Conservation (phyloP, 2,888 invertebrate species). For the Anticlea derivata region DNA sequence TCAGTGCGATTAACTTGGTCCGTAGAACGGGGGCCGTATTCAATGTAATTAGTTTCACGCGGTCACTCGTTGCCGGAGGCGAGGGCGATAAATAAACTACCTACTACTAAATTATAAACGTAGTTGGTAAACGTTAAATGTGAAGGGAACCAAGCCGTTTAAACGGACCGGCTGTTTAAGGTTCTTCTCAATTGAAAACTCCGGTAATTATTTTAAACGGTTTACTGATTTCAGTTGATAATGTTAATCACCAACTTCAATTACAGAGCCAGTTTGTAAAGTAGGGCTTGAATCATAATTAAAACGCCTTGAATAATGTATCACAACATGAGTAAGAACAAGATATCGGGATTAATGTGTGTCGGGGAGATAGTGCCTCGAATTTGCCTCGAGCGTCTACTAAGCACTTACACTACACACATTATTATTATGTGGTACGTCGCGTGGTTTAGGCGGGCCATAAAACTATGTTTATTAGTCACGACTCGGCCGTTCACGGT, state of each 20-base stretch:
- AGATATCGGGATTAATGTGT: slow-evolving; percentile 51
- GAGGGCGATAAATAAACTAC: slow-evolving; percentile 64
- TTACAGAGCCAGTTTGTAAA: slow-evolving; percentile 19
- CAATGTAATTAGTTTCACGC: slow-evolving; percentile 76
- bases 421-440: slow-evolving; percentile 55
- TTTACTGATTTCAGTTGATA: slow-evolving; percentile 23
- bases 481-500: slow-evolving; percentile 59
- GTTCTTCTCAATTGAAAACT: slow-evolving; percentile 28
- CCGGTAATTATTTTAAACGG: slow-evolving; percentile 29
- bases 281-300: slow-evolving; percentile 32
- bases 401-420: slow-evolving; percentile 44
- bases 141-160: slow-evolving; percentile 40
- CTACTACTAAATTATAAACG: slow-evolving; percentile 36
- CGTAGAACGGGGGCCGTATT: slow-evolving; percentile 61
- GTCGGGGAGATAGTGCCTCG: slow-evolving; percentile 45
- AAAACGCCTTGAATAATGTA: slow-evolving; percentile 37
- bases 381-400: slow-evolving; percentile 38
- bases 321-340: slow-evolving; percentile 38
- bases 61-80: slow-evolving; percentile 48
- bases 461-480: slow-evolving; percentile 67
- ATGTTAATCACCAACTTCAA: slow-evolving; percentile 21
- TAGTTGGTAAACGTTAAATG: slow-evolving; percentile 53
- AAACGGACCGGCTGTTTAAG: slow-evolving; percentile 27
- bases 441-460: slow-evolving; percentile 57
- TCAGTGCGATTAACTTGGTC: slow-evolving; percentile 78